Percentiles rank a stretch among this genome's conserved stretches.
phyloP scores from a whole-genome alignment of 2,888 invertebrate species.

The Hydriomena furcata region DNA sequence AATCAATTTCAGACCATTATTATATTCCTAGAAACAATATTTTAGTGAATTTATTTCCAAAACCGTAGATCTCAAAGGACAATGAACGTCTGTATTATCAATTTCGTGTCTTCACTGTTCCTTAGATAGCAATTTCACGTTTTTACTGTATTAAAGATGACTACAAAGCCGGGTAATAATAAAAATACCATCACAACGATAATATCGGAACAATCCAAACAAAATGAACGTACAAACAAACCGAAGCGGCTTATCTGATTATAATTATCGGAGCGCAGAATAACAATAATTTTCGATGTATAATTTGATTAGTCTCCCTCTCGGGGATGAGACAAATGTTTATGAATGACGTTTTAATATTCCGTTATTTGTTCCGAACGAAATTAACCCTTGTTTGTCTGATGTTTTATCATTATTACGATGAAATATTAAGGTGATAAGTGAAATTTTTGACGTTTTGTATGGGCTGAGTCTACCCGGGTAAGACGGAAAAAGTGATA shows the following conservation, averaged over 20 bases:
- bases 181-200: constrained; percentile 7
- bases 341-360: constrained; percentile 29
- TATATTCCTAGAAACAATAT: no score
- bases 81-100: no score
- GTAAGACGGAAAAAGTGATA: no score
- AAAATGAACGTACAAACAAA: constrained; percentile 48
- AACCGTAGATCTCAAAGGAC: no score
- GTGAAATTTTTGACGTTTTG: not conserved
- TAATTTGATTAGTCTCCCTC: constrained; percentile 42
- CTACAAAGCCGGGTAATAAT: not conserved
- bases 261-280: constrained; percentile 42
- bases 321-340: constrained; percentile 38
- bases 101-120: no score
- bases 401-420: constrained; percentile 13
- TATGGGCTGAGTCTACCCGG: no score
- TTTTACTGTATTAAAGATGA: not conserved
- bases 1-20: no score
- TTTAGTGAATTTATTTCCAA: no score
- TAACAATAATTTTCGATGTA: constrained; percentile 40
- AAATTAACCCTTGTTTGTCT: constrained; percentile 24
- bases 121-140: no score
- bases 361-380: constrained; percentile 18
- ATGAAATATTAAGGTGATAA: constrained; percentile 12
- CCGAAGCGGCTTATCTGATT: constrained; percentile 45
- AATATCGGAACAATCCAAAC: constrained; percentile 16